Evolutionary conservation across 2,888 invertebrate species (phyloP), one percentile per base, ranked within the genome.

Genomic region (Chaetogeoica ovagalla): DNA sequence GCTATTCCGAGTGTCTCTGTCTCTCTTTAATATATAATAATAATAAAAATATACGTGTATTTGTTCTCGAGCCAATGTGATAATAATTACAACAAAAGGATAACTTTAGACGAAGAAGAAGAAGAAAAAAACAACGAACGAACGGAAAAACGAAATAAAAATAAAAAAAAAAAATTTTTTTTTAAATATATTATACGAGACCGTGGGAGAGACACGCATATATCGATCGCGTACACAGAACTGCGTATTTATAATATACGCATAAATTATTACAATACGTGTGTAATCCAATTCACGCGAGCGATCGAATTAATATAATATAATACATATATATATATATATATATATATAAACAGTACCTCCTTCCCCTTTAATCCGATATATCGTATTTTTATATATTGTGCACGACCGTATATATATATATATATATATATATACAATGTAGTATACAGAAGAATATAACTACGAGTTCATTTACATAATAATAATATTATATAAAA

Each of bases 81-180:
- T 57, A 65, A 75, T 75, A 75, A 75, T 75, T 75, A 75, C 74
- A 75, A 75, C 74, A 75, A 75, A 75, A 75, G 74, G 74, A 75
- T 75, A 66, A 75, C 74, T 75, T 55, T 63, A 37, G 52, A 74
- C 55, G 13, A 55, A 55, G n/a, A 48, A 57, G 23, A 60, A 59
- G 59, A 59, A 59, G 21, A 63, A 19, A 43, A 23, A 39, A 30
- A 30, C 21, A 17, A 66, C 11, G n/a, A 9, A 66, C 5, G 43
- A 13, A 68, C 5, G 30, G 30, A 30, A 30, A 30, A 30, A 30
- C 30, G 30, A 30, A 30, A 30, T 30, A 30, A 30, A 30, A 30
- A 30, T n/a, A 30, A 30, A 30, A 30, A 30, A 30, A 30, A 30
- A 30, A 30, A 30, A 62, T 17, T 13, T 52, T 13, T 62, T 23